Percentiles rank a stretch among this genome's conserved stretches.
Conservation (phyloP, 1,140 invertebrate genomes). For the Paraescarpia echinospica region DNA sequence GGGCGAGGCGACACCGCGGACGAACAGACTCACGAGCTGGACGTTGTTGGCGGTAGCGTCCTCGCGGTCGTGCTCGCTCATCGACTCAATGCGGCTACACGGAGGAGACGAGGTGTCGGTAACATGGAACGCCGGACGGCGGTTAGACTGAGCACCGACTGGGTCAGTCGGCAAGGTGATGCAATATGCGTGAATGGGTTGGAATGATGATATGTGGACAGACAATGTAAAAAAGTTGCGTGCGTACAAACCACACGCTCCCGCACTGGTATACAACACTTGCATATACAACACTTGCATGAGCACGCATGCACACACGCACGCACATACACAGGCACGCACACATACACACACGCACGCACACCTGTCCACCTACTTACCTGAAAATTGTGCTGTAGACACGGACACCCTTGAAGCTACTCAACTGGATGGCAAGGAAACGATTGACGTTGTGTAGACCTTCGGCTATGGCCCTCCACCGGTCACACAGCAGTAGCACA, state of each 20-base stretch:
- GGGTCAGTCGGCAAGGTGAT: too few relatives aligned
- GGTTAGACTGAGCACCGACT: too few relatives aligned
- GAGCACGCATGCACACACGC: not conserved
- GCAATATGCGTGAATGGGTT: too few relatives aligned
- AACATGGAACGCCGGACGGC: too few relatives aligned
- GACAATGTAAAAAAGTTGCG: too few relatives aligned
- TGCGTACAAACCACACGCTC: too few relatives aligned
- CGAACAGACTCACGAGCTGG: not conserved
- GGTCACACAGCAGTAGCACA: constrained; percentile 8
- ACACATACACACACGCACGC: not conserved
- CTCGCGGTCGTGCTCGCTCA: not conserved
- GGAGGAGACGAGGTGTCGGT: not conserved
- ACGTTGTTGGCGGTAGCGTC: not conserved
- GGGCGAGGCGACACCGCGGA: not conserved
- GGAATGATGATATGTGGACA: too few relatives aligned
- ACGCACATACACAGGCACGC: not conserved
- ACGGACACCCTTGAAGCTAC: not conserved
- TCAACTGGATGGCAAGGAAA: not conserved
- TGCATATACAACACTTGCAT: too few relatives aligned
- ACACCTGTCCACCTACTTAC: not conserved
- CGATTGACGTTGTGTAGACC: constrained; percentile 11
- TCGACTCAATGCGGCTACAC: not conserved
- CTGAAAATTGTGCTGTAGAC: constrained; percentile 8
- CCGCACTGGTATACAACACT: too few relatives aligned
- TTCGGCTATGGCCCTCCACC: not conserved